phyloP scores from a whole-genome alignment of 2,888 invertebrate species.

The Drosophila borborema region DNA sequence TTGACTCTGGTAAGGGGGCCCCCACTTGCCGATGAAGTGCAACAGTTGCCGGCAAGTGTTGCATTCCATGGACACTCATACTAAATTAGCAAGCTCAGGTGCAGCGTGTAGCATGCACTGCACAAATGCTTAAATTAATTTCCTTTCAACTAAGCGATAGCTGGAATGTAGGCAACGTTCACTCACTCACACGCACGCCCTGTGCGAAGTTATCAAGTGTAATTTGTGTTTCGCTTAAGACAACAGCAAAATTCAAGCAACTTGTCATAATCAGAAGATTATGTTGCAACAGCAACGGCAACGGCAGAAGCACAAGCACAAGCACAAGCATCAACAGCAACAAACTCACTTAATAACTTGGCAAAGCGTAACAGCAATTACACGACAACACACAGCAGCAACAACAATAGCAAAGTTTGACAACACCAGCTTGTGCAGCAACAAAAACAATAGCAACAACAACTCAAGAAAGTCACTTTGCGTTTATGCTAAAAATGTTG shows the following conservation, averaged over 20 bases:
- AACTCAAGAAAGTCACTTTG: conserved; percentile 45
- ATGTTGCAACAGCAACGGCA: conserved; percentile 54
- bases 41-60: conserved; percentile 54
- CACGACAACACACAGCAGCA: conserved; percentile 41
- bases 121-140: conserved; percentile 63
- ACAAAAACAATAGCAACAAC: conserved; percentile 41
- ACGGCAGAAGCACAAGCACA: conserved; percentile 24
- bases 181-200: conserved; percentile 1
- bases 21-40: conserved; percentile 37
- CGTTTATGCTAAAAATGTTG: conserved; percentile 65
- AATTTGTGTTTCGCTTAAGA: conserved; percentile 52
- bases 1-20: conserved; percentile 23
- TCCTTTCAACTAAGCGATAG: conserved; percentile 31
- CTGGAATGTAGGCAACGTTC: conserved; percentile 46
- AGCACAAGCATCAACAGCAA: conserved; percentile 37
- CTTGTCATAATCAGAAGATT: conserved; percentile 73
- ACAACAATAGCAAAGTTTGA: conserved; percentile 34
- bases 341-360: conserved; percentile 73
- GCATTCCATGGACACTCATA: conserved; percentile 36
- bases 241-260: conserved; percentile 45
- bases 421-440: conserved; percentile 63
- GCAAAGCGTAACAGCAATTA: conserved; percentile 70
- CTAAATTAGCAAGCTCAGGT: conserved; percentile 36
- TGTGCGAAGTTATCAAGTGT: conserved; percentile 53
- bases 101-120: conserved; percentile 25